These are phyloP conservation scores for Xestia ashworthii DNA, from an alignment of 2,888 invertebrate species.

Conservation along the genomic window DNA sequence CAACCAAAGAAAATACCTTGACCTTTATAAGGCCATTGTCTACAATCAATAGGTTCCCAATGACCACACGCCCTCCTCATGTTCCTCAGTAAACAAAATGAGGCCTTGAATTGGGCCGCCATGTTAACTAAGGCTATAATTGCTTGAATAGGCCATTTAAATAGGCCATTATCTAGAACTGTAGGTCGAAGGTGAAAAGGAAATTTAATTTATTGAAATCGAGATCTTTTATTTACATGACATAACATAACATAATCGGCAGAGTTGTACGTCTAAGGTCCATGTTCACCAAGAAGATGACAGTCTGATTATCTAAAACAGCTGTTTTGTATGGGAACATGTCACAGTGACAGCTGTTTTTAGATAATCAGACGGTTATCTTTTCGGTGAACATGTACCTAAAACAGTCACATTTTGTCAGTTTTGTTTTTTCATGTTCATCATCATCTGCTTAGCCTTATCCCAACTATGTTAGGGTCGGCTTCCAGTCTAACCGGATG, in stretches of 20 bases:
- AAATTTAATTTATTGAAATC: background rate
- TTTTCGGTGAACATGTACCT: too few species aligned
- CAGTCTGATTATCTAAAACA: too few species aligned
- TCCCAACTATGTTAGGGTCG: too few species aligned
- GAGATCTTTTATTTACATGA: background rate
- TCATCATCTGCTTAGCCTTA: too few species aligned
- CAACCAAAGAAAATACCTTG: background rate
- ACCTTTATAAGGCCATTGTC: background rate
- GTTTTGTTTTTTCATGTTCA: too few species aligned
- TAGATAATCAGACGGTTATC: too few species aligned
- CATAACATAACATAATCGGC: background rate
- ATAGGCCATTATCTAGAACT: background rate
- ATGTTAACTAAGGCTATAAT: conserved; percentile 10
- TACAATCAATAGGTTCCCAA: conserved; percentile 9
- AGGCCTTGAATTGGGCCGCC: conserved; percentile 2
- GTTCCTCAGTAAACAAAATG: background rate
- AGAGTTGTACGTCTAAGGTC: too few species aligned
- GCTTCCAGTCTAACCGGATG: too few species aligned
- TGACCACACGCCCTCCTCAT: conserved; percentile 24
- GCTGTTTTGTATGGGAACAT: too few species aligned
- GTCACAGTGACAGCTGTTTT: too few species aligned
- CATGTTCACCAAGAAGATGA: too few species aligned
- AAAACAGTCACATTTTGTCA: too few species aligned
- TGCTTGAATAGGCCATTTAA: conserved; percentile 7
- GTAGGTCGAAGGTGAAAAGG: background rate